These are phyloP conservation scores for Gorsachius magnificus DNA, from an alignment of 2,797 vertebrate genomes.

Conservation along the genomic window DNA sequence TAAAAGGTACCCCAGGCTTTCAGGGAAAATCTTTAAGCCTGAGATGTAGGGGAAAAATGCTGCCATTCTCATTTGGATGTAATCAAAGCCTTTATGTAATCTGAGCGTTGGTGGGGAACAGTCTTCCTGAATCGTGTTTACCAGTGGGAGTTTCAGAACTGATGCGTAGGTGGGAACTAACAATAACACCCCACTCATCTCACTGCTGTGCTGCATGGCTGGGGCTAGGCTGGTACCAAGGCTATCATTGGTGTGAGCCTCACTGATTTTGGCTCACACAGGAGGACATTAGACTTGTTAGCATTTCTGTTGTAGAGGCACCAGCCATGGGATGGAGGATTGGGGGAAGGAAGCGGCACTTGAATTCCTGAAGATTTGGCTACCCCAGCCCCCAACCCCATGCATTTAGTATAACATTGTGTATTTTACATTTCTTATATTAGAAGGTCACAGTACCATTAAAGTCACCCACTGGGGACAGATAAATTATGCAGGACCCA, in stretches of 20 bases:
- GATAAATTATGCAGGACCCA: background rate
- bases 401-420: background rate
- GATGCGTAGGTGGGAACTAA: background rate
- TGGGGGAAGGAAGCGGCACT: background rate
- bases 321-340: background rate
- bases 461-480: background rate
- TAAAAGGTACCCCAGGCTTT: background rate
- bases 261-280: background rate
- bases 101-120: constrained; percentile 6
- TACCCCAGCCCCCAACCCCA: background rate
- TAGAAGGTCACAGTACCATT: background rate
- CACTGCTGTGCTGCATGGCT: background rate
- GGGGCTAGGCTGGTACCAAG: background rate
- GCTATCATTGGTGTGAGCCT: background rate
- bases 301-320: background rate
- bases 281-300: background rate
- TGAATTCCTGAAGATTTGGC: background rate
- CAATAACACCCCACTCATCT: background rate
- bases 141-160: constrained; percentile 7
- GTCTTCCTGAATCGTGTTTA: constrained; percentile 3
- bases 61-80: background rate
- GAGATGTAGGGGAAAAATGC: background rate
- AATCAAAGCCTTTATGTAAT: constrained; percentile 24
- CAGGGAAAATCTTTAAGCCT: background rate
- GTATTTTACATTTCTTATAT: background rate